Percentiles rank a stretch among this genome's conserved stretches.
phyloP scores from a whole-genome alignment of 2,113 vertebrate genomes.

The Polypterus senegalus region DNA sequence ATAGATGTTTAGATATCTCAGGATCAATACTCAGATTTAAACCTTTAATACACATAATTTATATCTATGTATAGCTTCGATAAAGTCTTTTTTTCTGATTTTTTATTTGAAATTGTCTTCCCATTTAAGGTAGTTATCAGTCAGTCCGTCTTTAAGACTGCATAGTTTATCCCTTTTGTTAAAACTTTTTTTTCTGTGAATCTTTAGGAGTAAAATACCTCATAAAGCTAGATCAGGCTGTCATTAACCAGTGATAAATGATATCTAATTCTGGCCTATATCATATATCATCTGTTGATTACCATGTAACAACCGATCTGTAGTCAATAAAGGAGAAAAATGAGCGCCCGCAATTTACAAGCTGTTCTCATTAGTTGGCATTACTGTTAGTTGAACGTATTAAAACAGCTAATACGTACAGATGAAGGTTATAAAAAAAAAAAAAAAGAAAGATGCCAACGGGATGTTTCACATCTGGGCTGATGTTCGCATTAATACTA shows the following conservation, averaged over 20 bases:
- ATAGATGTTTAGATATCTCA: not conserved
- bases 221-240: not conserved
- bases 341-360: too few species aligned
- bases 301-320: not conserved
- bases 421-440: not conserved
- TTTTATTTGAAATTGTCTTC: not conserved
- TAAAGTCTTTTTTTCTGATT: not conserved
- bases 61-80: not conserved
- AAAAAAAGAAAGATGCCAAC: not conserved
- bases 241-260: not conserved
- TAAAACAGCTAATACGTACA: not conserved
- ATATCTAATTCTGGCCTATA: not conserved
- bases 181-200: not conserved
- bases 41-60: too few species aligned
- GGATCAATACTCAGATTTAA: not conserved
- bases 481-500: too few species aligned
- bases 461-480: too few species aligned
- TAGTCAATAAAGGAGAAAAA: not conserved
- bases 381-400: not conserved
- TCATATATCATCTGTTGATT: constrained; percentile 1
- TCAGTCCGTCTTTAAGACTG: not conserved
- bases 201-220: not conserved
- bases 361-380: not conserved
- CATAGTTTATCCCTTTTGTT: not conserved
- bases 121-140: not conserved